Evolutionary conservation across 2,888 invertebrate genomes (phyloP).

Genomic region (Dryocosmus kuriphilus): DNA sequence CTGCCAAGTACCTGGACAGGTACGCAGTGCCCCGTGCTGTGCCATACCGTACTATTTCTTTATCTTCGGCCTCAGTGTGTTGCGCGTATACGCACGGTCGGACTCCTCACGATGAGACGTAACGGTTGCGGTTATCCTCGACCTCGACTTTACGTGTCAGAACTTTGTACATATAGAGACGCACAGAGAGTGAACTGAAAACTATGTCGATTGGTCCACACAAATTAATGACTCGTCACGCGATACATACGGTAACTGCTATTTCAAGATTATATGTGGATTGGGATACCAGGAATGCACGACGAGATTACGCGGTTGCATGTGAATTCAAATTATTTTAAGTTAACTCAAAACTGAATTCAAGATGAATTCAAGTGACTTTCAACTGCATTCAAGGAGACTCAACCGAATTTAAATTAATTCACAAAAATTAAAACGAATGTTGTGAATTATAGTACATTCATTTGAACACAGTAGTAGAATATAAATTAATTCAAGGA

Average conservation of each 20-base stretch:
- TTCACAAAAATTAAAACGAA: too few relatives aligned
- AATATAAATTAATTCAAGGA: too few relatives aligned
- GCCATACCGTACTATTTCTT: constrained; percentile 58
- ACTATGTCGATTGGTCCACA: constrained; percentile 42
- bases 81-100: not conserved
- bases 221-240: constrained; percentile 54
- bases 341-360: too few relatives aligned
- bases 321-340: too few relatives aligned
- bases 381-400: too few relatives aligned
- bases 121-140: constrained; percentile 38
- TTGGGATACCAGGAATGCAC: constrained; percentile 1
- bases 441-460: too few relatives aligned
- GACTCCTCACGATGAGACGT: not conserved
- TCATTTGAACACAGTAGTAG: too few relatives aligned
- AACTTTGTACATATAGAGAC: constrained; percentile 58
- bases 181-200: constrained; percentile 46
- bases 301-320: too few relatives aligned
- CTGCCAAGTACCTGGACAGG: not conserved
- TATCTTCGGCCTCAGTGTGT: constrained; percentile 39
- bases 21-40: constrained; percentile 53
- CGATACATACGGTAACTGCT: constrained; percentile 31
- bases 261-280: not conserved
- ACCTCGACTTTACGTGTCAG: constrained; percentile 29
- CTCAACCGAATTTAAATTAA: too few relatives aligned
- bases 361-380: too few relatives aligned